These are phyloP conservation scores for Nasonia vitripennis DNA, from an alignment of 1,140 invertebrate genomes.

Conservation along the genomic window DNA sequence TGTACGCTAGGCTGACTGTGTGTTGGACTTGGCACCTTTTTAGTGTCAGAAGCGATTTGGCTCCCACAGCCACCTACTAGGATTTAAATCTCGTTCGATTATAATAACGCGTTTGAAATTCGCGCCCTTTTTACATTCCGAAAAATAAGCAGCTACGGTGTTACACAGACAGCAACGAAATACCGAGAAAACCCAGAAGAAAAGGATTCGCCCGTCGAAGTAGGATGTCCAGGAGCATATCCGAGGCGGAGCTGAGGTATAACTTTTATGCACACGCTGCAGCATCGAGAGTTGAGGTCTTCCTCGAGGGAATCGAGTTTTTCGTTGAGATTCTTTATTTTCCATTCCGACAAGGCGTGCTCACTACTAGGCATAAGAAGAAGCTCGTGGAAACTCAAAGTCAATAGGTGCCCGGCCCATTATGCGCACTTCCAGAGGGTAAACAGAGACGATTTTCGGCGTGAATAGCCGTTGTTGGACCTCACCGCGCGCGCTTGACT, in stretches of 20 bases:
- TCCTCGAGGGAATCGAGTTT: constrained; percentile 39
- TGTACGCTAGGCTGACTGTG: neutral
- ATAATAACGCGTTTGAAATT: neutral
- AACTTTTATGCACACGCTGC: neutral
- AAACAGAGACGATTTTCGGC: constrained; percentile 36
- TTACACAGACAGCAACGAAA: neutral
- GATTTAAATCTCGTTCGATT: neutral
- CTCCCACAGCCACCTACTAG: neutral
- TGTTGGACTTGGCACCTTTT: constrained; percentile 27
- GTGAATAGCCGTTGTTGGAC: neutral
- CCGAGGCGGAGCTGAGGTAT: constrained; percentile 23
- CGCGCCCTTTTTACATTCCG: neutral
- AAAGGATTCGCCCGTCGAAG: neutral
- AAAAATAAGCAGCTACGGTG: too few species aligned
- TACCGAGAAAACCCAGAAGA: neutral
- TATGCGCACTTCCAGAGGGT: constrained; percentile 13
- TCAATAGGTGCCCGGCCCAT: constrained; percentile 11
- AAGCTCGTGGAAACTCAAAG: neutral
- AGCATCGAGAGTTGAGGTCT: neutral
- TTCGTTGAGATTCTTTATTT: constrained; percentile 16
- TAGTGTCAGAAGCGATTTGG: constrained; percentile 21
- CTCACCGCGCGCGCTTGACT: constrained; percentile 1
- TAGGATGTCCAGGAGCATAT: neutral
- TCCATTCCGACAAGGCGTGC: constrained; percentile 8
- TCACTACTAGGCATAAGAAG: constrained; percentile 8